These are phyloP conservation scores for Crepidodera aurea DNA, from an alignment of 2,888 invertebrate genomes.

Conservation along the genomic window DNA sequence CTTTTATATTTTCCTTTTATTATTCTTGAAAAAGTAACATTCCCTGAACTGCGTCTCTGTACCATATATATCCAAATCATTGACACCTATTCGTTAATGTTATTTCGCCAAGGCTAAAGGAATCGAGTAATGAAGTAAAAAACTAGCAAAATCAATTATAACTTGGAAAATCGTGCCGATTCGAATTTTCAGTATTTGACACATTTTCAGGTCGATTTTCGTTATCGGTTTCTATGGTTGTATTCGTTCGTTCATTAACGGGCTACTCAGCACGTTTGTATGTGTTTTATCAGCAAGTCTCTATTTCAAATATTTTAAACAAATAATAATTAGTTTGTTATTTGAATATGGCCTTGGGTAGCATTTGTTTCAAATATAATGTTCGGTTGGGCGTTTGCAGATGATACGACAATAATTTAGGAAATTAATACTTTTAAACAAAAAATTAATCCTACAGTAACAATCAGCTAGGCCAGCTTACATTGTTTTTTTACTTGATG, in stretches of 20 bases:
- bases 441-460: too few relatives aligned
- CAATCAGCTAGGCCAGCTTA: too few relatives aligned
- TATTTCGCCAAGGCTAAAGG: background rate
- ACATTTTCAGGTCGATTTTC: slow-evolving; percentile 17
- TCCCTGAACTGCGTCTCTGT: too few relatives aligned
- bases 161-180: slow-evolving; percentile 7
- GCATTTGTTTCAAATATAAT: too few relatives aligned
- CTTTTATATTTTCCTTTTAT: too few relatives aligned
- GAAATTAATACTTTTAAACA: too few relatives aligned
- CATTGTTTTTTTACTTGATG: too few relatives aligned
- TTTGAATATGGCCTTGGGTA: slow-evolving; percentile 9
- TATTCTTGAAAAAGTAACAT: too few relatives aligned
- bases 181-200: slow-evolving; percentile 11
- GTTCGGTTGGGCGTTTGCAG: too few relatives aligned
- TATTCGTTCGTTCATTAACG: background rate
- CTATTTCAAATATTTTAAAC: slow-evolving; percentile 15
- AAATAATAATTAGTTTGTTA: slow-evolving; percentile 14
- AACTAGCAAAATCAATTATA: slow-evolving; percentile 5
- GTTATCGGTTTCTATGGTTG: background rate
- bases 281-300: slow-evolving; percentile 10
- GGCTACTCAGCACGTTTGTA: slow-evolving; percentile 5
- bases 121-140: background rate
- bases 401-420: too few relatives aligned
- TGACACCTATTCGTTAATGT: too few relatives aligned
- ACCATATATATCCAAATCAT: too few relatives aligned